Evolutionary conservation across 2,888 invertebrate species (phyloP), one percentile per base, ranked within the genome.

Genomic region (Stenchaetothrips biformis): DNA sequence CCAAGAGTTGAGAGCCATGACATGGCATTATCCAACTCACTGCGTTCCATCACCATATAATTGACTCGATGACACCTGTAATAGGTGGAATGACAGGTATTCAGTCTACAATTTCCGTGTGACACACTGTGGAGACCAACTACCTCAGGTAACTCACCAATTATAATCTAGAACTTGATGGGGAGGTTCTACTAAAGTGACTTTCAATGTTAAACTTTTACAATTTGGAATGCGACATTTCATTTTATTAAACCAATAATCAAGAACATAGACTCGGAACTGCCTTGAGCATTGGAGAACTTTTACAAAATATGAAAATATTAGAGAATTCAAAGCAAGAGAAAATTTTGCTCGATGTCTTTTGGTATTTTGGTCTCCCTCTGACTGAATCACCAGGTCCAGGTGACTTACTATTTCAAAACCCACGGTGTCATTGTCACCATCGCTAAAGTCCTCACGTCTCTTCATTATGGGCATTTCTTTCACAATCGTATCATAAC

Each of bases 1-100:
- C 98, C 99, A 21, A 99, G 89, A 0, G 99, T 98, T 27, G 98
- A 98, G 47, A 99, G 87, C 96, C 97, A 97, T 25, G 97, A 96
- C 89, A 98, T 92, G 48, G 95, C 90, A 87, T 94, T 91, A 83
- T 96, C 95, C 83, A 95, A 88, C 87, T 96, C 95, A 82, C 92
- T 89, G 83, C 90, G 89, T 83, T 92, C 92, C 89, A 92, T 85
- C 7, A 89, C 86, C 84, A 90, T 86, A 78, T 85, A 82, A 21
- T 86, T 86, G 62, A 90, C 84, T 84, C 88, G 88, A 67, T 88
- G 85, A 84, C 89, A 90, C 90, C 91, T 74, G 25, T 7, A 74
- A 53, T 18, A 11, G 13, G 6, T 53, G 18, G 53, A 53, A 13
- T 1, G 13, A 0, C 11, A 9, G 53, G 53, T 53, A 13, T 4